Base-by-base conservation (phyloP, 1,140 invertebrate species). In the Drosophila mojavensis region DNA sequence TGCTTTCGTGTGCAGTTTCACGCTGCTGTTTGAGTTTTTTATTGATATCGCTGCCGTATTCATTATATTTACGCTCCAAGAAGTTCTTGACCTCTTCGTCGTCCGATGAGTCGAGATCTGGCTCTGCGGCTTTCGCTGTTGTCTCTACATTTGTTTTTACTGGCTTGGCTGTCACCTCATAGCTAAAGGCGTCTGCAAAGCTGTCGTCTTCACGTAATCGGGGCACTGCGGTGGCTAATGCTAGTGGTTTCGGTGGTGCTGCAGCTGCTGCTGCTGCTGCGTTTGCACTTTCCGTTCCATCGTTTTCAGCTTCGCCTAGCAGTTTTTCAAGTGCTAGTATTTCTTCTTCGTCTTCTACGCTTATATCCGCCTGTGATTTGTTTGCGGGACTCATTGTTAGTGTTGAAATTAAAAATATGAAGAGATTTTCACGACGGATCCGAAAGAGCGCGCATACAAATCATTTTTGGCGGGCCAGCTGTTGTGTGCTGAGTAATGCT, bases 21-120 rank as follows among this genome's bases (percentile, higher is more conserved):
- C 92, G 91, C 39, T 93, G 85, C 51, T 93, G 93, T 75, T 95
- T 95, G 6, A 96, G 91, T 17, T 94, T 83, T 78, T 94, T 93
- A 89, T 96, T 96, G 15, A 97, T 93, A 48, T 94, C 92, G 75
- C 93, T 92, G 1, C 96, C 96, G 91, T 93, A 96, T 58, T 95
- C 93, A 75, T 95, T 95, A 82, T 96, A 96, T 61, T 95, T 95
- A 67, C 94, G 92, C 78, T 95, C 94, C 24, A 96, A 94, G 86
- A 95, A 96, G 92, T 96, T 95, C 82, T 94, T 94, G 71, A 94
- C 95, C 60, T 96, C 95, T 93, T 97, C 96, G 69, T 97, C 96
- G 83, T 97, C 96, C 2, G 96, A 97, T 24, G 96, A 96, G 92
- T 97, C 95, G 5, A 92, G 62, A 24, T 92, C 90, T 24, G 72